Conservation (phyloP, 2,113 vertebrate species). For the Cairina moschata region DNA sequence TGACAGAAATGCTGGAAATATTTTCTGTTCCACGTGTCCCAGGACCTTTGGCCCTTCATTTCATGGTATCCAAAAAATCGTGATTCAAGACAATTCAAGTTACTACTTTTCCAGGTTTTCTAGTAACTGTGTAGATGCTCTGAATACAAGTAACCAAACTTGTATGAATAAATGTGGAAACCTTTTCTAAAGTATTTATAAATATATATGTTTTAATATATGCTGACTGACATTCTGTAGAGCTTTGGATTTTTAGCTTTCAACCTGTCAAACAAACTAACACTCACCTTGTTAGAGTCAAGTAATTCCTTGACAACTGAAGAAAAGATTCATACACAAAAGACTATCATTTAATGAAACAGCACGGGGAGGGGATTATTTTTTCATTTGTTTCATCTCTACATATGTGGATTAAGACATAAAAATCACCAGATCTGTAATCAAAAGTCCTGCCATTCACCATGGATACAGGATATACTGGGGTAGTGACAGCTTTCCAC, state of each 20-base stretch:
- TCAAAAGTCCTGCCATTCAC: background rate
- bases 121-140: background rate
- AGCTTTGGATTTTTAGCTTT: background rate
- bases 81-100: background rate
- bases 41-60: background rate
- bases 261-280: background rate
- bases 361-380: fast-evolving
- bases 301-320: background rate
- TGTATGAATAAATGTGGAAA: background rate
- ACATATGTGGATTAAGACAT: background rate
- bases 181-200: background rate
- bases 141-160: background rate
- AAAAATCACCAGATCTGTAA: background rate
- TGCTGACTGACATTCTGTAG: background rate
- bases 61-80: background rate
- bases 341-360: background rate
- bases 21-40: background rate
- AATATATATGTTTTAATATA: background rate
- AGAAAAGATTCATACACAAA: background rate
- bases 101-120: background rate
- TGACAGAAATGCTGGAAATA: background rate
- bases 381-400: background rate
- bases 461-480: background rate
- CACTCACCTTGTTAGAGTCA: background rate
- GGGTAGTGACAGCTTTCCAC: background rate